Evolutionary conservation across 1,140 invertebrate species (phyloP), one percentile per base, ranked within the genome.

Genomic region (Listronotus bonariensis): DNA sequence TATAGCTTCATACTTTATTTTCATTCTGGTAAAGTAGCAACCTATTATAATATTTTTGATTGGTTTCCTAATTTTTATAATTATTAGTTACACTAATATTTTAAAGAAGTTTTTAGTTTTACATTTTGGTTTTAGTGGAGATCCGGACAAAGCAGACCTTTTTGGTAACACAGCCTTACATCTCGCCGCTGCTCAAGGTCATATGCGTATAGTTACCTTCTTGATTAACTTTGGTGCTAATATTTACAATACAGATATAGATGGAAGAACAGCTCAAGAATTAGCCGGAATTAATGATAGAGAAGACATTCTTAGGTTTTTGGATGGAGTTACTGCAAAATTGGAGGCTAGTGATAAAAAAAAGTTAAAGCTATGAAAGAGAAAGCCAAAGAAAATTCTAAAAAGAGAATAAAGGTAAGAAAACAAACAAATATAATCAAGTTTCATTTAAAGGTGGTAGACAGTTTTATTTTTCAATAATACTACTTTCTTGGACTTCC

Each of bases 81-180:
- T n/a, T n/a, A n/a, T n/a, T n/a, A n/a, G n/a, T n/a, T n/a, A n/a
- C n/a, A n/a, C n/a, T n/a, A n/a, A n/a, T n/a, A n/a, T n/a, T n/a
- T n/a, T n/a, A n/a, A n/a, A n/a, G n/a, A n/a, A n/a, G n/a, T n/a
- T n/a, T n/a, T n/a, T n/a, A n/a, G n/a, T n/a, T n/a, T n/a, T n/a
- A n/a, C n/a, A n/a, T n/a, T n/a, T n/a, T n/a, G n/a, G n/a, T 80
- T 79, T 6, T 78, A 98, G 96, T 4, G 96, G 95, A 4, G 92
- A 98, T 74, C 92, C 94, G 0, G 93, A 97, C 77, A 96, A 95
- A 81, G 88, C 89, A 14, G 95, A 97, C 78, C 87, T 91, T 75
- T 95, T 93, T 74, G 96, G 96, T 0, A 96, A 96, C 77, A 95
- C 94, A 1, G 92, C 94, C 0, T 83, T 98, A 0, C 96, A 98